Evolutionary conservation across 1,140 invertebrate genomes (phyloP).

Genomic region (Halotydeus destructor): DNA sequence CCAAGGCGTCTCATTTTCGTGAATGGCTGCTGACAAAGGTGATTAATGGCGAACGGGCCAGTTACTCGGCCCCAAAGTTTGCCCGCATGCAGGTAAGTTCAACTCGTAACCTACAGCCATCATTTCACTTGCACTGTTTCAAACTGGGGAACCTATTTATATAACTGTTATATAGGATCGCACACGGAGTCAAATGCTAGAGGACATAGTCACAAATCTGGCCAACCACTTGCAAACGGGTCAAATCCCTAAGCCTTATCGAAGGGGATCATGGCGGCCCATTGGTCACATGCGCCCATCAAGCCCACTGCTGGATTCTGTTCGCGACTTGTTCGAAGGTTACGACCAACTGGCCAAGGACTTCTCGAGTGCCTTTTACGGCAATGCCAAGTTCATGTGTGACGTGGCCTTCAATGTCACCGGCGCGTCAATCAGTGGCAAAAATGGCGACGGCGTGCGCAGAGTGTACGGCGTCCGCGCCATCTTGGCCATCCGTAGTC

Average conservation of each 20-base stretch:
- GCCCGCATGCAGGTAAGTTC: constrained; percentile 48
- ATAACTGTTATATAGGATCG: constrained; percentile 43
- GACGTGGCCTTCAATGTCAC: constrained; percentile 68
- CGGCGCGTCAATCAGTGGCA: constrained; percentile 1
- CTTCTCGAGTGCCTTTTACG: constrained; percentile 56
- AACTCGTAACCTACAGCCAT: not conserved
- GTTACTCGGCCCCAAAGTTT: constrained; percentile 86
- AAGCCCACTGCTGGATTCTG: constrained; percentile 70
- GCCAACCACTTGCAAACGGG: constrained; percentile 84
- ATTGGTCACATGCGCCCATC: constrained; percentile 82
- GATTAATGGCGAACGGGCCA: constrained; percentile 95
- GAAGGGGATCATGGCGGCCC: constrained; percentile 69
- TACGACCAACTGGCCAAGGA: constrained; percentile 81
- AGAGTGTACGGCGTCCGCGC: constrained; percentile 68
- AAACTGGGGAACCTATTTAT: not conserved
- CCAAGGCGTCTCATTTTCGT: constrained; percentile 63
- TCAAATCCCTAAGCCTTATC: constrained; percentile 82
- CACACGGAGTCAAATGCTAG: constrained; percentile 68
- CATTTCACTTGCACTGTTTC: not conserved
- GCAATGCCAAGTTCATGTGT: constrained; percentile 54
- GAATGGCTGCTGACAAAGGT: constrained; percentile 88
- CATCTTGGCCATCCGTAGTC: constrained; percentile 67
- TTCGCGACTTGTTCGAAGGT: constrained; percentile 68
- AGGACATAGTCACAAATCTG: constrained; percentile 78
- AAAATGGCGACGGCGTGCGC: constrained; percentile 1